These are phyloP conservation scores for Athene noctua DNA, from an alignment of 2,113 vertebrate species.

Conservation along the genomic window DNA sequence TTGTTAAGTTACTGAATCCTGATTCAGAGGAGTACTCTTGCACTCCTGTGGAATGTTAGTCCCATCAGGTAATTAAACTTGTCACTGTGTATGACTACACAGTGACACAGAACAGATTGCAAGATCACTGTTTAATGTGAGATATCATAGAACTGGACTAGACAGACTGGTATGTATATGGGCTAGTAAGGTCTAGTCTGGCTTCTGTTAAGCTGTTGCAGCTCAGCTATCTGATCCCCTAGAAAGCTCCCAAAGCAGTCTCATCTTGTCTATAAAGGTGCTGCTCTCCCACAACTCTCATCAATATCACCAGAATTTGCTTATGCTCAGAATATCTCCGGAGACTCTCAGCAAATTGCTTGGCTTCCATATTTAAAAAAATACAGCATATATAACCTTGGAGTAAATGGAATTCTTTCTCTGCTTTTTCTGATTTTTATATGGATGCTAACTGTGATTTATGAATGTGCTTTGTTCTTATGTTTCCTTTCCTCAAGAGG, in stretches of 20 bases:
- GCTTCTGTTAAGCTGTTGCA: background rate
- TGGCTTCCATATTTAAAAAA: background rate
- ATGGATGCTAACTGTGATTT: background rate
- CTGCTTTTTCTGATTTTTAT: background rate
- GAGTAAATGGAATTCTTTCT: background rate
- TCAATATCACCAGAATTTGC: background rate
- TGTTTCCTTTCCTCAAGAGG: background rate
- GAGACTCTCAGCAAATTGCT: background rate
- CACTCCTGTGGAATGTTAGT: background rate
- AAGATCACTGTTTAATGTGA: background rate
- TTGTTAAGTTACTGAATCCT: background rate
- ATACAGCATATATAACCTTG: background rate
- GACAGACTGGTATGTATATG: background rate
- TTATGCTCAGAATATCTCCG: background rate
- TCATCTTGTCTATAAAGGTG: background rate
- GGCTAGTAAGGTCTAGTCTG: background rate
- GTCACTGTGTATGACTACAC: background rate
- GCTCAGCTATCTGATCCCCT: background rate
- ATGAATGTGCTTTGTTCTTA: background rate
- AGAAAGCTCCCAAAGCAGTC: background rate
- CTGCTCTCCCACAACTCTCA: background rate
- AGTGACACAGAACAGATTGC: background rate
- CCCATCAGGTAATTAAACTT: background rate
- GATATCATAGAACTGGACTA: background rate
- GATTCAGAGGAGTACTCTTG: background rate